Conservation (phyloP, 35 echinoderm and acorn worm species). For the Eucidaris tribuloides region DNA sequence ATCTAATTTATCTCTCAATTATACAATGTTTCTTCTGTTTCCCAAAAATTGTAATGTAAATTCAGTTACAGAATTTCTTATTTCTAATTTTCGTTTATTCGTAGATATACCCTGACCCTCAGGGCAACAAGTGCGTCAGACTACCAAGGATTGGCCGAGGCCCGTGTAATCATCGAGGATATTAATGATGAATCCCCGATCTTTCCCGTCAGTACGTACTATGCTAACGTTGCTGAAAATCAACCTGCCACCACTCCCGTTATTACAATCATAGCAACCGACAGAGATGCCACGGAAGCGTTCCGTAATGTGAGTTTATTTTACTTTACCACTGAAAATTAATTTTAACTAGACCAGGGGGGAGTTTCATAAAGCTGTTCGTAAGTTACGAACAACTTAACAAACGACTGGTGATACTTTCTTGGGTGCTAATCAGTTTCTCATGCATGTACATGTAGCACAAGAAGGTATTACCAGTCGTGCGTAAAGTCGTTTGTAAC, state of each 20-base stretch:
- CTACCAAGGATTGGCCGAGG: too few relatives aligned
- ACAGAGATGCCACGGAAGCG: conserved; percentile 20
- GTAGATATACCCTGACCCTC: too few relatives aligned
- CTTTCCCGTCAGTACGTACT: conserved; percentile 22
- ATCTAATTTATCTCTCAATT: too few relatives aligned
- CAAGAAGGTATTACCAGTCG: neutral
- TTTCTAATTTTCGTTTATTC: too few relatives aligned
- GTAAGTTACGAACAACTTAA: neutral
- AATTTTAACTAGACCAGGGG: neutral
- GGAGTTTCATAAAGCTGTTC: neutral
- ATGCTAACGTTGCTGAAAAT: conserved; percentile 32
- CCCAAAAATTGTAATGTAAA: too few relatives aligned
- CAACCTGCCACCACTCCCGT: neutral
- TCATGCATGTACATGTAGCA: neutral
- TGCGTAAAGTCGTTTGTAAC: too few relatives aligned
- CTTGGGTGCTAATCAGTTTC: too few relatives aligned
- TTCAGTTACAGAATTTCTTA: too few relatives aligned
- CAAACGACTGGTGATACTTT: neutral
- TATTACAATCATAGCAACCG: conserved; percentile 19
- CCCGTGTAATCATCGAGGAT: neutral
- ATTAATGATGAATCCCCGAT: conserved; percentile 47
- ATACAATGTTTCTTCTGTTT: too few relatives aligned
- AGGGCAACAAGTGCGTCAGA: too few relatives aligned
- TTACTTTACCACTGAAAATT: neutral
- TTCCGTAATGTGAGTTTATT: conserved; percentile 2